phyloP scores from a whole-genome alignment of 2,113 vertebrate genomes.

The Oreochromis tanganicae region DNA sequence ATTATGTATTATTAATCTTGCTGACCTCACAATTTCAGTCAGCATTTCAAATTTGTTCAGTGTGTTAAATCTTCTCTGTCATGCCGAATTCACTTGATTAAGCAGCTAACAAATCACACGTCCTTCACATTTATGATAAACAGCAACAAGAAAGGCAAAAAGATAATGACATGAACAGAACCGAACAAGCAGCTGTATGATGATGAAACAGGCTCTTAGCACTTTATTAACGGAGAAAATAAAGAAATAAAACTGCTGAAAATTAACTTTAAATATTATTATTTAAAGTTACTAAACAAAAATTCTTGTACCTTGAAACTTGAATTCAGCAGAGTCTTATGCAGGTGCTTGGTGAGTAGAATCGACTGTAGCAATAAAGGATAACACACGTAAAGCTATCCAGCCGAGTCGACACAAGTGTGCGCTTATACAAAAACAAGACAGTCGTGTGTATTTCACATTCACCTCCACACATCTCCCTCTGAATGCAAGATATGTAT shows the following conservation, averaged over 20 bases:
- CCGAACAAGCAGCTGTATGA: not conserved
- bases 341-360: not conserved
- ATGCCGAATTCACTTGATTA: not conserved
- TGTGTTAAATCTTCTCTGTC: accelerated
- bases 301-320: not conserved
- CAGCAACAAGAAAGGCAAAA: not conserved
- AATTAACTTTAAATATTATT: too few species aligned
- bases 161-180: not conserved
- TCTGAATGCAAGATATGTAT: not conserved
- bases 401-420: not conserved
- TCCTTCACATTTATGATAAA: not conserved
- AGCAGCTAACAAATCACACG: not conserved
- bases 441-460: not conserved
- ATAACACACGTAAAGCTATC: not conserved
- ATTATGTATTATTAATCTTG: not conserved
- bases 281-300: not conserved
- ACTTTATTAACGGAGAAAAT: not conserved
- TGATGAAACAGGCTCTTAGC: not conserved
- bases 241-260: not conserved
- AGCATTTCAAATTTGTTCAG: not conserved
- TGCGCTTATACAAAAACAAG: not conserved
- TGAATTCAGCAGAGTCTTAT: not conserved
- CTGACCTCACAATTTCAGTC: not conserved
- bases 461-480: not conserved
- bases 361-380: not conserved